phyloP scores from a whole-genome alignment of 2,888 invertebrate species.

The Hesperia comma region DNA sequence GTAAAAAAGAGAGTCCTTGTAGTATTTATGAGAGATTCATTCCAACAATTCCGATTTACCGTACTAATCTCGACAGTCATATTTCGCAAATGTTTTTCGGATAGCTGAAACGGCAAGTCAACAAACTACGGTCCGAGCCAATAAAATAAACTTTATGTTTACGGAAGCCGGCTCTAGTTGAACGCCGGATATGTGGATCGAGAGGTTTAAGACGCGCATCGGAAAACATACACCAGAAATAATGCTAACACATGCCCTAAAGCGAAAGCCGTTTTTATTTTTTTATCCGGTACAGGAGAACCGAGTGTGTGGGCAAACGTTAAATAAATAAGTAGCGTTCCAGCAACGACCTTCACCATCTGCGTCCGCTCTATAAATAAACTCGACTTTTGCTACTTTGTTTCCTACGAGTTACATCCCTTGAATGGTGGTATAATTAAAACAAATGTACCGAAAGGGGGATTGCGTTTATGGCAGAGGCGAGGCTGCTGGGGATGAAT shows the following conservation, averaged over 20 bases:
- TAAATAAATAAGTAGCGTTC: constrained; percentile 75
- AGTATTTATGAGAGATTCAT: neutral
- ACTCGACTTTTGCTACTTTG: constrained; percentile 47
- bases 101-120: constrained; percentile 11
- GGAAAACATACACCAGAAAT: constrained; percentile 21
- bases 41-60: neutral
- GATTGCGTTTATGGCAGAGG: constrained; percentile 2
- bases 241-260: constrained; percentile 39
- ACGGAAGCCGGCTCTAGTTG: constrained; percentile 15
- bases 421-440: constrained; percentile 24
- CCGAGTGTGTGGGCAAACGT: constrained; percentile 58
- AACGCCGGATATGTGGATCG: constrained; percentile 11
- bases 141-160: constrained; percentile 29
- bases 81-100: constrained; percentile 11
- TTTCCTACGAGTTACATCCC: constrained; percentile 37
- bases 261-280: constrained; percentile 28
- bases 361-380: constrained; percentile 74
- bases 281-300: constrained; percentile 52
- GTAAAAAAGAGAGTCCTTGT: neutral
- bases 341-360: constrained; percentile 72
- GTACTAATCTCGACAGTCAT: neutral
- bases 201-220: constrained; percentile 12
- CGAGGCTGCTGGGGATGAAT: neutral
- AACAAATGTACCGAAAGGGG: constrained; percentile 21
- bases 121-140: constrained; percentile 12